phyloP scores from a whole-genome alignment of 1,140 invertebrate genomes.

The Leptinotarsa defecta region DNA sequence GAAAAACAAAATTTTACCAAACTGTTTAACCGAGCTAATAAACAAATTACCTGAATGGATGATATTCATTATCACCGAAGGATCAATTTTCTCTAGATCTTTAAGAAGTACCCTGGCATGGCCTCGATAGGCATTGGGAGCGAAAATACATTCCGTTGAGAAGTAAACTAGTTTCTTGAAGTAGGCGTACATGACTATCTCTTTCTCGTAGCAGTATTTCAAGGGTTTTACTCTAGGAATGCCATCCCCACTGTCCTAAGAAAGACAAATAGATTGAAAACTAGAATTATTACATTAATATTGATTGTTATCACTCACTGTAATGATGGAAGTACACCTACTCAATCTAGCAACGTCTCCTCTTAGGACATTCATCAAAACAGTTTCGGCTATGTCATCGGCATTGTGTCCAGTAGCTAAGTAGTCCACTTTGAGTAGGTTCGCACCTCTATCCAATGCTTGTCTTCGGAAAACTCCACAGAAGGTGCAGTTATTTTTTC shows the following conservation, averaged over 20 bases:
- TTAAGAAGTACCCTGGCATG: conserved; percentile 92
- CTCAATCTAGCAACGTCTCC: conserved; percentile 94
- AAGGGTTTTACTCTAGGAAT: conserved; percentile 96
- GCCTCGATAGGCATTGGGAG: conserved; percentile 97
- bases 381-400: conserved; percentile 98
- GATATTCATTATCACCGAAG: conserved; percentile 95
- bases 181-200: conserved; percentile 99
- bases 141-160: conserved; percentile 98
- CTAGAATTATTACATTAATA: too few species aligned
- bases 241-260: conserved; percentile 74
- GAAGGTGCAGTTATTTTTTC: conserved; percentile 99
- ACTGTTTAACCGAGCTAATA: too few species aligned
- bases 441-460: conserved; percentile 92
- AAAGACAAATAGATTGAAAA: conserved; percentile 36
- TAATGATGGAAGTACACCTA: conserved; percentile 87
- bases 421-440: conserved; percentile 84
- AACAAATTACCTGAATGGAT: conserved; percentile 83
- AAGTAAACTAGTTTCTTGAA: conserved; percentile 98
- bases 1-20: too few species aligned
- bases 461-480: conserved; percentile 97
- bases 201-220: conserved; percentile 99
- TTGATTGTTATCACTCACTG: conserved; percentile 61
- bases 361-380: conserved; percentile 96
- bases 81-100: conserved; percentile 92
- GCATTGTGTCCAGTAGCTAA: conserved; percentile 99